Percentiles rank a stretch among this genome's conserved stretches.
These are phyloP conservation scores for Lycocorax pyrrhopterus DNA, from an alignment of 2,113 vertebrate species.

Conservation along the genomic window DNA sequence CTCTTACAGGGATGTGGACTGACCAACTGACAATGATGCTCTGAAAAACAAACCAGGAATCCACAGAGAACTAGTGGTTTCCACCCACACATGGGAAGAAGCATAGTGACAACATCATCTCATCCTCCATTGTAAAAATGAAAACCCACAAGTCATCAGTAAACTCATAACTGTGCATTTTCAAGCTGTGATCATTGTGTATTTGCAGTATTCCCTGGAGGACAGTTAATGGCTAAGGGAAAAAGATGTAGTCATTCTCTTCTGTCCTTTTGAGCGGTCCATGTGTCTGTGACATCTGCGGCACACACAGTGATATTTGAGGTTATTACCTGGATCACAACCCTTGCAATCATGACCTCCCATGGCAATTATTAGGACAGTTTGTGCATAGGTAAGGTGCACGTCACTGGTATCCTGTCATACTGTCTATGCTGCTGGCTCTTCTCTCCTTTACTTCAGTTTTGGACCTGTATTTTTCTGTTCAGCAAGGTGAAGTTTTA, in stretches of 20 bases:
- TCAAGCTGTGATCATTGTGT: not conserved
- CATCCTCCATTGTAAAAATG: not conserved
- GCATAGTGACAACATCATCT: not conserved
- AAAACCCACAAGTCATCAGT: not conserved
- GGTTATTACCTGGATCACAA: not conserved
- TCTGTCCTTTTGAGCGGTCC: not conserved
- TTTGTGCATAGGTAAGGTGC: not conserved
- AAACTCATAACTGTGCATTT: not conserved
- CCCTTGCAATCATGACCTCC: not conserved
- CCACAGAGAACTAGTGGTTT: slow-evolving; percentile 3
- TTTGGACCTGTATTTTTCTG: not conserved
- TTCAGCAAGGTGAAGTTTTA: not conserved
- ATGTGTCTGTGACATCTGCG: not conserved
- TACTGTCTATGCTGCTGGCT: not conserved
- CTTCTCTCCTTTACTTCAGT: not conserved
- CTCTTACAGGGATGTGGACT: not conserved
- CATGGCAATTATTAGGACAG: not conserved
- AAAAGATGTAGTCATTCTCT: not conserved
- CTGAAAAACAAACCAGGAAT: not conserved
- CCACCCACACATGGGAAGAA: slow-evolving; percentile 18
- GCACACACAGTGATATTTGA: not conserved
- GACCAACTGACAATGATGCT: not conserved
- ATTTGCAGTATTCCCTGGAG: not conserved
- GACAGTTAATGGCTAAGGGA: not conserved
- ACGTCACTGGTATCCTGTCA: not conserved